A percentile compares a stretch with the other conserved stretches of the same genome.
Evolutionary conservation across 2,888 invertebrate species (phyloP).

Genomic region (Aspidapion aeneum): DNA sequence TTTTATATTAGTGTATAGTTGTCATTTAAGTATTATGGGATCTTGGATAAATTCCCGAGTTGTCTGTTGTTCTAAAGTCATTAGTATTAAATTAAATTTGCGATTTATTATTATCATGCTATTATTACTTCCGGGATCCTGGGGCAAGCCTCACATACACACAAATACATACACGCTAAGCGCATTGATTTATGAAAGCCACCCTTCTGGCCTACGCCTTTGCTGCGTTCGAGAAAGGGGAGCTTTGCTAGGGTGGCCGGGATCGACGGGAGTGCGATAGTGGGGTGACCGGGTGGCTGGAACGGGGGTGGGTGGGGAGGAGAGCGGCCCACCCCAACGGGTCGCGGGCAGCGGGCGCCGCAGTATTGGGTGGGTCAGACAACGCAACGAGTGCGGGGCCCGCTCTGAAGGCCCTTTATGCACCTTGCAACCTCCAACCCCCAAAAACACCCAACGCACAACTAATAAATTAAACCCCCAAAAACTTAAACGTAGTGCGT

Average conservation of each 20-base stretch:
- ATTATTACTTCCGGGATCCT: too few species aligned
- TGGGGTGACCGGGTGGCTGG: slow-evolving; percentile 48
- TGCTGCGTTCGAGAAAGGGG: slow-evolving; percentile 26
- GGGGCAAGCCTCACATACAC: too few species aligned
- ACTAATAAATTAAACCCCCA: slow-evolving; percentile 10
- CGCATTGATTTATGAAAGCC: too few species aligned
- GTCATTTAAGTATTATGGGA: too few species aligned
- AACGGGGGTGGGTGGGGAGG: slow-evolving; percentile 45
- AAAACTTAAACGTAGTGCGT: background rate
- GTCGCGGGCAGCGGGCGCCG: slow-evolving; percentile 48
- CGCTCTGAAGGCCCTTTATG: slow-evolving; percentile 12
- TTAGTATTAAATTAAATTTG: too few species aligned
- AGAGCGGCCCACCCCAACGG: slow-evolving; percentile 43
- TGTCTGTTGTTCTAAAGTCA: too few species aligned
- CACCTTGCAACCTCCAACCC: slow-evolving; percentile 17
- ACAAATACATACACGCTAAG: too few species aligned
- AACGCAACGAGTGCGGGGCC: slow-evolving; percentile 37
- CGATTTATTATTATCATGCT: too few species aligned
- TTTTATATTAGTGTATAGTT: too few species aligned
- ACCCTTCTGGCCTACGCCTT: too few species aligned
- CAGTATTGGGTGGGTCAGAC: slow-evolving; percentile 51
- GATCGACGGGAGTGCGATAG: slow-evolving; percentile 42
- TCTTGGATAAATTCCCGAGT: too few species aligned
- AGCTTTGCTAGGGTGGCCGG: slow-evolving; percentile 24
- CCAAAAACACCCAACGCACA: slow-evolving; percentile 6